These are phyloP conservation scores for Paraescarpia echinospica DNA, from an alignment of 1,140 invertebrate genomes.

Conservation along the genomic window DNA sequence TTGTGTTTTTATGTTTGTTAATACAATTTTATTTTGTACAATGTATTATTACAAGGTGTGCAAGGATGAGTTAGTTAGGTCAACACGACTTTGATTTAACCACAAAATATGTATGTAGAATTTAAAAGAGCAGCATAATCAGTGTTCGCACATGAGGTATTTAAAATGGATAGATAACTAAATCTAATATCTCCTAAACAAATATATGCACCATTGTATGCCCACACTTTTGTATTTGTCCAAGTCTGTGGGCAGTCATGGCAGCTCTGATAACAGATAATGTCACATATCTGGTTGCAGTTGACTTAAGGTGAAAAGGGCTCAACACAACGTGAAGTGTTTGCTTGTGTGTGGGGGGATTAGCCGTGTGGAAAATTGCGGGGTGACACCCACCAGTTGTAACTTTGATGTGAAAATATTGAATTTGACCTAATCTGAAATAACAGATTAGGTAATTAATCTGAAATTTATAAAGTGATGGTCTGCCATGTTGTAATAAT, in stretches of 20 bases:
- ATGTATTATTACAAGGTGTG: no score
- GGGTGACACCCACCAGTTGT: not conserved
- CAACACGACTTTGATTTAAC: no score
- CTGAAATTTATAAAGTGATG: not conserved
- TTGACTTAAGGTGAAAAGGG: not conserved
- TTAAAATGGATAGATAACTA: not conserved
- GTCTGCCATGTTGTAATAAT: not conserved
- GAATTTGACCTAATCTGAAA: not conserved
- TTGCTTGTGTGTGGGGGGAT: not conserved
- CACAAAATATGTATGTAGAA: not conserved
- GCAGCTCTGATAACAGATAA: not conserved
- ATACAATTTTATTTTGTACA: no score
- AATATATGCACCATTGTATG: not conserved
- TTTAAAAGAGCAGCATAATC: not conserved
- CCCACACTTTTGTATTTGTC: not conserved
- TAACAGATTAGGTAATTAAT: no score
- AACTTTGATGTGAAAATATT: not conserved
- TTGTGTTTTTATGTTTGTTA: no score
- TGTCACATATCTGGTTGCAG: not conserved
- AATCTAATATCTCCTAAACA: not conserved
- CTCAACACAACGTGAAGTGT: not conserved
- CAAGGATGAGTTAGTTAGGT: no score
- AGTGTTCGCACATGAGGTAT: not conserved
- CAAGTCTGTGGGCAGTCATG: not conserved
- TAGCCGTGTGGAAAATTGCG: not conserved